Conservation (phyloP, 2,113 vertebrate genomes). For the Corythoichthys intestinalis region DNA sequence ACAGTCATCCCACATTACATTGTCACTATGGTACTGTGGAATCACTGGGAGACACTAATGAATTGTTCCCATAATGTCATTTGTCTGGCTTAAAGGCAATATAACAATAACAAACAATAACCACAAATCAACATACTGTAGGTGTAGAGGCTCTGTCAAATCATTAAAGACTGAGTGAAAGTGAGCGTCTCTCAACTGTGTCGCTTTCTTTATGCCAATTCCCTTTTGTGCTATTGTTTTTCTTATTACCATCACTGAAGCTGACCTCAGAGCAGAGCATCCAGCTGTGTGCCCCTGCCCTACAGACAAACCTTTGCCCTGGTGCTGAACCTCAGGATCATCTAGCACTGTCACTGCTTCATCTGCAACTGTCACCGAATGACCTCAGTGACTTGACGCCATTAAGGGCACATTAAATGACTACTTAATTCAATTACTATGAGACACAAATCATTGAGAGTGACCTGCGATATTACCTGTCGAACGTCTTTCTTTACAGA, state of each 20-base stretch:
- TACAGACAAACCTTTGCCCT: conserved; percentile 68
- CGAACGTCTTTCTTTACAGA: conserved; percentile 62
- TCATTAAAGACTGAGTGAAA: conserved; percentile 52
- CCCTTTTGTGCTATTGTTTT: conserved; percentile 68
- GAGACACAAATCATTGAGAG: conserved; percentile 1
- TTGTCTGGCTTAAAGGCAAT: conserved; percentile 35
- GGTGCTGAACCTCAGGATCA: conserved; percentile 64
- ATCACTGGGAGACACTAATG: conserved; percentile 42
- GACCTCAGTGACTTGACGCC: conserved; percentile 47
- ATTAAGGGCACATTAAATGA: conserved; percentile 25
- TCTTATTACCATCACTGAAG: conserved; percentile 74
- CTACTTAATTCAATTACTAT: background rate
- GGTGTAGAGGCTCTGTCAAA: conserved; percentile 47
- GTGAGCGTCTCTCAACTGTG: conserved; percentile 43
- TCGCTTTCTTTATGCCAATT: conserved; percentile 49
- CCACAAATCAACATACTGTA: conserved; percentile 66
- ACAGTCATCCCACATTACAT: background rate
- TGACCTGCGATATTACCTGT: conserved; percentile 52
- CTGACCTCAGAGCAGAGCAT: conserved; percentile 51
- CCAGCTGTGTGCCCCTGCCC: conserved; percentile 63
- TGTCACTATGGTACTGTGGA: background rate
- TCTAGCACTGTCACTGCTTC: conserved; percentile 62
- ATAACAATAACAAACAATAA: conserved; percentile 53
- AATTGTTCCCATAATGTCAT: conserved; percentile 34
- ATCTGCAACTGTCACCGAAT: conserved; percentile 48